Conservation (phyloP, 2,888 invertebrate genomes). For the Anorthoa munda region DNA sequence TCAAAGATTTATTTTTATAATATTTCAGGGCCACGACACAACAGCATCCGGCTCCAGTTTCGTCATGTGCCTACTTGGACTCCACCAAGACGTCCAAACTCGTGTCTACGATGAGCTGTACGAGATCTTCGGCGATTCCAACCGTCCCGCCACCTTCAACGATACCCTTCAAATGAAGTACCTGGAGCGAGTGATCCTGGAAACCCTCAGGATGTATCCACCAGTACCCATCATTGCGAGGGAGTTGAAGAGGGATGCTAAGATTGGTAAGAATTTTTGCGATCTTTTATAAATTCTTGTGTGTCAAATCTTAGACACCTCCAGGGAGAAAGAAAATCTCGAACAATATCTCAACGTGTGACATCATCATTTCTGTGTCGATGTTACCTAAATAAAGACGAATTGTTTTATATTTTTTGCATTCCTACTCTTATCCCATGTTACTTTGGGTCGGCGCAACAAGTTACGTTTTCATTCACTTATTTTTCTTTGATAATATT, state of each 20-base stretch:
- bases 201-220: conserved; percentile 94
- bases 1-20: background rate
- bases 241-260: conserved; percentile 93
- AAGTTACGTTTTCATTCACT: too few relatives aligned
- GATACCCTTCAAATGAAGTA: conserved; percentile 96
- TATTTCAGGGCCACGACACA: conserved; percentile 87
- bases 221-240: conserved; percentile 95
- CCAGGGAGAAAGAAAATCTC: background rate
- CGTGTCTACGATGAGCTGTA: conserved; percentile 94
- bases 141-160: conserved; percentile 94
- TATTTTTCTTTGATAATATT: too few relatives aligned
- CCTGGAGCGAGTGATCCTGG: conserved; percentile 94
- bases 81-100: conserved; percentile 95
- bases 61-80: conserved; percentile 95
- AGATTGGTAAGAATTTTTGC: conserved; percentile 88
- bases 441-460: too few relatives aligned
- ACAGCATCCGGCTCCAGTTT: conserved; percentile 95
- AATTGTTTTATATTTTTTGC: too few relatives aligned
- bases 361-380: too few relatives aligned
- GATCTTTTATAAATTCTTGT: background rate
- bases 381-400: too few relatives aligned
- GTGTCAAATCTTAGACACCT: background rate
- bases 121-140: conserved; percentile 94
- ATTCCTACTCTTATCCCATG: too few relatives aligned
- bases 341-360: too few relatives aligned